Conservation (phyloP, 1,140 invertebrate species). For the Drosophila lacteicornis region DNA sequence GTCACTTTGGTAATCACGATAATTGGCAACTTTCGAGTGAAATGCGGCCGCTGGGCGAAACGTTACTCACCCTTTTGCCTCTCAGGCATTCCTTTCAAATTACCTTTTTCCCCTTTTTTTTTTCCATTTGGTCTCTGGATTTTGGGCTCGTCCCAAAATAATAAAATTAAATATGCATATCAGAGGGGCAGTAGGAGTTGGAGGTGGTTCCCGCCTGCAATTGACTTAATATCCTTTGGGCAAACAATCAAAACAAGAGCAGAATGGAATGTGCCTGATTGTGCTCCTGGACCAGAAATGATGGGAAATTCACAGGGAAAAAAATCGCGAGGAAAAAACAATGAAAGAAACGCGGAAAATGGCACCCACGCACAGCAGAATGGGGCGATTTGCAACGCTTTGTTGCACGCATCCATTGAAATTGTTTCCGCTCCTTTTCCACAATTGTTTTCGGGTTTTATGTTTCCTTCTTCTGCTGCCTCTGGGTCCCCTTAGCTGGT, state of each 20-base stretch:
- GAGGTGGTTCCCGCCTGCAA: slow-evolving; percentile 44
- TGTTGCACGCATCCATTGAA: slow-evolving; percentile 70
- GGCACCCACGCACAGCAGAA: slow-evolving; percentile 11
- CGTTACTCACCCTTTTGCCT: neutral
- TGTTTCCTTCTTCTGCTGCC: slow-evolving; percentile 4
- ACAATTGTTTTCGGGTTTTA: slow-evolving; percentile 40
- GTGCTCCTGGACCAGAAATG: neutral
- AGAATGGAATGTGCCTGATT: neutral
- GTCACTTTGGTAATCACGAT: slow-evolving; percentile 35
- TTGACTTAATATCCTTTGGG: slow-evolving; percentile 79
- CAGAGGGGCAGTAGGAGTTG: slow-evolving; percentile 2
- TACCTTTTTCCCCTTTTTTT: slow-evolving; percentile 13
- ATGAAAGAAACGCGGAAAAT: slow-evolving; percentile 35
- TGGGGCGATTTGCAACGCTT: slow-evolving; percentile 72
- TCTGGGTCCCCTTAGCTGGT: neutral
- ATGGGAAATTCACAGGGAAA: neutral
- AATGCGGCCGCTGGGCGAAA: neutral
- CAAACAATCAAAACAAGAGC: slow-evolving; percentile 67
- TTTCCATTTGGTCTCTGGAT: too few relatives aligned
- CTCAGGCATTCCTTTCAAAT: neutral
- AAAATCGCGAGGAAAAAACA: slow-evolving; percentile 10
- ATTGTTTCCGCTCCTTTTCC: slow-evolving; percentile 36
- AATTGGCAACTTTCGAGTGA: slow-evolving; percentile 29
- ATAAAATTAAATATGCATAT: slow-evolving; percentile 78
- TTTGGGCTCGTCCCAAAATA: slow-evolving; percentile 30